Base-by-base conservation (phyloP, 2,888 invertebrate species). In the Amiota minor region DNA sequence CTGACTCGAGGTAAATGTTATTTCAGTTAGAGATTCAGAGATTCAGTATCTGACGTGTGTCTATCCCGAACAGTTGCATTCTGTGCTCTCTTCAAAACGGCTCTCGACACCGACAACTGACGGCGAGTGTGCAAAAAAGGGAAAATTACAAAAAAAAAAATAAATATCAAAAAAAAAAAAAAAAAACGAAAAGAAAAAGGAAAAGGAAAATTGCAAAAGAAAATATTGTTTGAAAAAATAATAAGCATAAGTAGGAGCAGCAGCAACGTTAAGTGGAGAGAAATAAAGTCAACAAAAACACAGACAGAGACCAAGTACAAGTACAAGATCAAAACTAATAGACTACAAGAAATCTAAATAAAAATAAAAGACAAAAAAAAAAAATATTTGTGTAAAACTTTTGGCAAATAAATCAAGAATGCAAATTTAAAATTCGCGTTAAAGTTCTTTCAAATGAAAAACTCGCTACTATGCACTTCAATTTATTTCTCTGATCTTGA, bases 1-100 rank as follows among this genome's bases (percentile, higher is more conserved):
- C 76, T 84, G 85, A 85, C 84, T 85, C 87, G 88, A 88, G 83
- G 84, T 86, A 83, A 86, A 83, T 89, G 89, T 89, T 89, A 88
- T 89, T 89, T 89, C 89, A 89, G 89, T 87, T 88, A 88, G 87
- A 88, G 89, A 89, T 89, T 89, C 89, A 88, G 87, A 88, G 89
- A 89, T 89, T 89, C 89, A 89, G 89, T 89, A 88, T 88, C 88
- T 87, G 87, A 88, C 89, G 89, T 88, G 89, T 89, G 88, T 87
- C 88, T 88, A 88, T 80, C 81, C 84, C 81, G 89, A 88, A 84
- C 89, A 89, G 89, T 87, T 85, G 80, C 77, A 81, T 72, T 67
- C 71, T 69, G 73, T 69, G 75, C 68, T 69, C 59, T 68, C 47
- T 18, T 20, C 18, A 16, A 59, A 59, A 35, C 35, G 35, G 4